Base-by-base conservation (phyloP, 2,797 vertebrate species). In the Phyllotis vaccarum region DNA sequence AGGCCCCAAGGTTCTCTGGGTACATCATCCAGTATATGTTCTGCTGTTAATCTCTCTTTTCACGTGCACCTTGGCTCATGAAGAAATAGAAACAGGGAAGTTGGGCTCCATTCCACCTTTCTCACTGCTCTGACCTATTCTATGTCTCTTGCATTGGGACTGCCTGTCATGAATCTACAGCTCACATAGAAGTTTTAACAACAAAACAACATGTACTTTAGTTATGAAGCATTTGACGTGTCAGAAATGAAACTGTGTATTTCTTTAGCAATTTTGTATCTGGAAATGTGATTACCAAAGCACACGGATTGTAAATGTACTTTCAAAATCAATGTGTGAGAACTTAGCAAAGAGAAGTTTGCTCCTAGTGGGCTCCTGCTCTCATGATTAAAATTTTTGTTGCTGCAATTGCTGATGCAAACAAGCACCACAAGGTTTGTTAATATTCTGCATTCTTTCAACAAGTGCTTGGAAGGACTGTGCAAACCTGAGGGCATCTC, bases 121-220 rank as follows among this genome's bases (percentile, higher is more conserved):
- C 29, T 29, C 19, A 8, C 40, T 12, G 72, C 89, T 94, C 14
- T 91, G 49, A 66, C 43, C 81, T 76, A 81, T 66, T 81, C 40
- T 12, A 1, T 62, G 79, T 46, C 16, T 27, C 54, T 19, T 82
- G 31, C 24, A 19, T 11, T 64, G 58, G 60, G 4, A 56, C 80
- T 49, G 24, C 9, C 34, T 43, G 14, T 79, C 34, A 49, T 34
- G 14, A 52, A 56, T 75, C 75, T 74, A 49, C 3, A 21, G 17
- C 21, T 93, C 3, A 16, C 62, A 64, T 24, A 86, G 62, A 78
- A 86, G 29, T 17, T 87, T 60, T 83, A 29, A 91, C 13, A 43
- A 60, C 22, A 76, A 92, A 91, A 76, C 34, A 72, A 24, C 54
- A 62, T n/a, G 86, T 81, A 34, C 81, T 80, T 93, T n/a, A 76